Evolutionary conservation across 2,888 invertebrate species (phyloP).

Genomic region (Apotomis betuletana): DNA sequence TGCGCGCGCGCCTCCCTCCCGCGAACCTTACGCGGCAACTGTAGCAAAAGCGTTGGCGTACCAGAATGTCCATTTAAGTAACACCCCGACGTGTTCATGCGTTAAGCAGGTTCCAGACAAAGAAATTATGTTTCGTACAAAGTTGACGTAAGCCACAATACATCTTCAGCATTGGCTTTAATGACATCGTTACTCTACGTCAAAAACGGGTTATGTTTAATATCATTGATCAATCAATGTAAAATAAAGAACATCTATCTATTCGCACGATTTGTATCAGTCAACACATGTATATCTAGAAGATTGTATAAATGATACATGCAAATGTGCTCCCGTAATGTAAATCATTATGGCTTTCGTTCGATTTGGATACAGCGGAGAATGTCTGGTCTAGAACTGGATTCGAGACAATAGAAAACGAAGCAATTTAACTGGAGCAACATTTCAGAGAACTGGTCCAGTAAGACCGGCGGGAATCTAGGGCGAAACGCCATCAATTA

Average conservation of each 20-base stretch:
- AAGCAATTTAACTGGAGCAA: slow-evolving; percentile 48
- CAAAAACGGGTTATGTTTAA: slow-evolving; percentile 27
- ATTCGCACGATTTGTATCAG: not conserved
- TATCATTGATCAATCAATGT: not conserved
- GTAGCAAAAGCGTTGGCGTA: slow-evolving; percentile 71
- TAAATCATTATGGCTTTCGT: slow-evolving; percentile 18
- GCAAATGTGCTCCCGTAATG: slow-evolving; percentile 20
- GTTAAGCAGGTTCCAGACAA: slow-evolving; percentile 28
- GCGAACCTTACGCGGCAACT: slow-evolving; percentile 62
- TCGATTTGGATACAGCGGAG: slow-evolving; percentile 17
- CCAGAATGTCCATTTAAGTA: slow-evolving; percentile 74
- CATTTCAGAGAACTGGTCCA: slow-evolving; percentile 64
- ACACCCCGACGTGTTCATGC: slow-evolving; percentile 54
- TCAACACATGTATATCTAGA: not conserved
- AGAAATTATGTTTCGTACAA: slow-evolving; percentile 17
- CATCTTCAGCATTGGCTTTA: slow-evolving; percentile 13
- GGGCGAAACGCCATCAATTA: slow-evolving; percentile 61
- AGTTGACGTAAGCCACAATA: slow-evolving; percentile 8
- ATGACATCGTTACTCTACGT: slow-evolving; percentile 22
- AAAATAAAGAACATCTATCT: not conserved
- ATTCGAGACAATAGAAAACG: slow-evolving; percentile 46
- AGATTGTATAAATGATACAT: not conserved
- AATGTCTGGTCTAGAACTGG: slow-evolving; percentile 43
- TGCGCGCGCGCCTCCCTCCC: slow-evolving; percentile 58
- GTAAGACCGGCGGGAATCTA: slow-evolving; percentile 58